Percentiles rank a stretch among this genome's conserved stretches.
These are phyloP conservation scores for Lepidurus arcticus DNA, from an alignment of 1,140 invertebrate species.

Conservation along the genomic window DNA sequence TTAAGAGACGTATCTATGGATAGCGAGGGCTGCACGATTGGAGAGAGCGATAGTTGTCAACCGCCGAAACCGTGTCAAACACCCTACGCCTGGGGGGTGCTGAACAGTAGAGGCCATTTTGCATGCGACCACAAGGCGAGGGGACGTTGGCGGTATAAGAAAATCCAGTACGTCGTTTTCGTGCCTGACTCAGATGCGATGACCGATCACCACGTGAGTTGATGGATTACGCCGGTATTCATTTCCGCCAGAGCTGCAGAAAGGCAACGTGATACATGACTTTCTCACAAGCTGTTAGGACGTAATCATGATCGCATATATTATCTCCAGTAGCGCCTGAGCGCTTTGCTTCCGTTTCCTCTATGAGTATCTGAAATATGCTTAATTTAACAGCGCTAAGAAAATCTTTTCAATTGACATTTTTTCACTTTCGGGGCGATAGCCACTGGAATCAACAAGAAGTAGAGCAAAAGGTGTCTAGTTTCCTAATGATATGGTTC, in stretches of 20 bases:
- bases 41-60: not conserved
- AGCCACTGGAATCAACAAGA: not conserved
- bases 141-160: not conserved
- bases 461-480: not conserved
- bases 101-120: too few species aligned
- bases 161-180: not conserved
- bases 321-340: not conserved
- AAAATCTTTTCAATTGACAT: not conserved
- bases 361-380: not conserved
- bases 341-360: not conserved
- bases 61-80: not conserved
- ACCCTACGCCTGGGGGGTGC: not conserved
- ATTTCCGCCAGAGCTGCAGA: not conserved
- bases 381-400: not conserved
- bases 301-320: not conserved
- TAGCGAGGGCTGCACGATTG: not conserved
- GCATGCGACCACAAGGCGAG: too few species aligned
- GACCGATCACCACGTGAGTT: constrained; percentile 18
- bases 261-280: constrained; percentile 7
- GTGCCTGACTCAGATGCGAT: constrained; percentile 5
- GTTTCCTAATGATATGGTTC: not conserved
- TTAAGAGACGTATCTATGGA: not conserved
- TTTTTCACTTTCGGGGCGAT: not conserved
- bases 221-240: constrained; percentile 18
- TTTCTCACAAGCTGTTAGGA: not conserved